Evolutionary conservation across 2,797 vertebrate species (phyloP).

Genomic region (Enteromius fasciolatus): DNA sequence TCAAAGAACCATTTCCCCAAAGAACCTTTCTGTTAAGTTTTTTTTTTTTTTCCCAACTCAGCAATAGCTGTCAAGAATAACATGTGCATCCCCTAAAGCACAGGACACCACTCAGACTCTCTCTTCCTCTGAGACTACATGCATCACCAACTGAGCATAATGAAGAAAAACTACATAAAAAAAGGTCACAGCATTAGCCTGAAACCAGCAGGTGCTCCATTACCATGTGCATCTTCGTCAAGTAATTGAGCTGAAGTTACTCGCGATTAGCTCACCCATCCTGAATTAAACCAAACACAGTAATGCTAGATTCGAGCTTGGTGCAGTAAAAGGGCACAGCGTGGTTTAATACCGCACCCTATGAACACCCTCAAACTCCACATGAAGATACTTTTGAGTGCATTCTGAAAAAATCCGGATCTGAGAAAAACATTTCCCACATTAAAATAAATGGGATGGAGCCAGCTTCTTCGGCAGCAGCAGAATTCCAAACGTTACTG

Average conservation of each 20-base stretch:
- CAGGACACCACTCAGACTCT: background rate
- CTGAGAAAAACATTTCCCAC: conserved; percentile 10
- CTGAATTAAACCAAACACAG: conserved; percentile 32
- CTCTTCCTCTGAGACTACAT: background rate
- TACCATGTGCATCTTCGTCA: conserved; percentile 10
- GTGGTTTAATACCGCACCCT: conserved; percentile 9
- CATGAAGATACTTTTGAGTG: background rate
- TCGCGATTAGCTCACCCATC: background rate
- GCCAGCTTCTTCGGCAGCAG: conserved; percentile 47
- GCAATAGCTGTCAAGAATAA: background rate
- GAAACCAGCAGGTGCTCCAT: conserved; percentile 34
- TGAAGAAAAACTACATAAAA: background rate
- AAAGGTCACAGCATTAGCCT: background rate
- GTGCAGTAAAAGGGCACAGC: conserved; percentile 14
- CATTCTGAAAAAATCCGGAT: background rate
- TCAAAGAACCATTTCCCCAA: background rate
- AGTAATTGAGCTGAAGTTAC: conserved; percentile 19
- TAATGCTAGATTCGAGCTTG: conserved; percentile 10
- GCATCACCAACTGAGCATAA: conserved; percentile 25
- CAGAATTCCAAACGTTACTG: conserved; percentile 16
- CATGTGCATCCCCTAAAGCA: conserved; percentile 1
- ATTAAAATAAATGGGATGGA: conserved; percentile 14
- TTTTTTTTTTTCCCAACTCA: background rate
- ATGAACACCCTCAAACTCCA: conserved; percentile 7
- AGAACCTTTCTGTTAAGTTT: background rate